phyloP scores from a whole-genome alignment of 2,888 invertebrate species.

The Caenorhabditis drosophilae region DNA sequence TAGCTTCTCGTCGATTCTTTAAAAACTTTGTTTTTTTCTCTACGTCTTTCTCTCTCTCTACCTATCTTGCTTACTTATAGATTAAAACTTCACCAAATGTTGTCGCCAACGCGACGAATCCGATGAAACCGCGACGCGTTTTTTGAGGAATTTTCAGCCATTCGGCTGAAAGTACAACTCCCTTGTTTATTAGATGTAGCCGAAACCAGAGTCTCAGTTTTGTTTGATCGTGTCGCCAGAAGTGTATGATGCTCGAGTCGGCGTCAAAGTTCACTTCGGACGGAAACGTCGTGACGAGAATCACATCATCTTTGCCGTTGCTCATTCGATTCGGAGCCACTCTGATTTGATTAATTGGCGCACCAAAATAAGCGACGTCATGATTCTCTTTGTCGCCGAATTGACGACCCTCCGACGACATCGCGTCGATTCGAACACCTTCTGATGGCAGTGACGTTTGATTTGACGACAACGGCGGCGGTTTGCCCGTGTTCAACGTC shows the following conservation, averaged over 20 bases:
- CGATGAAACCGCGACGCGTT: conserved; percentile 20
- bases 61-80: conserved; percentile 20
- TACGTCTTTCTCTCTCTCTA: too few species aligned
- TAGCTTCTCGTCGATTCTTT: conserved; percentile 14
- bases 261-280: conserved; percentile 18
- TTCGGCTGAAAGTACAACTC: conserved; percentile 21
- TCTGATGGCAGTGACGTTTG: not conserved
- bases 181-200: conserved; percentile 9
- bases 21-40: not conserved
- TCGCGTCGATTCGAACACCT: conserved; percentile 8
- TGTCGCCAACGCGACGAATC: conserved; percentile 36
- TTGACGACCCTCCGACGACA: not conserved
- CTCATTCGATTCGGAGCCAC: conserved; percentile 20
- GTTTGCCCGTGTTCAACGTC: not conserved
- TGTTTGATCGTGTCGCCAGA: conserved; percentile 15
- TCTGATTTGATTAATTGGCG: conserved; percentile 24
- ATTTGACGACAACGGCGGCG: not conserved
- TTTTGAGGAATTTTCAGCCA: conserved; percentile 32
- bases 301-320: conserved; percentile 17
- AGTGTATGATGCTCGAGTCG: conserved; percentile 22
- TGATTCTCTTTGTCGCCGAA: not conserved
- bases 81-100: conserved; percentile 38
- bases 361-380: conserved; percentile 24
- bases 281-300: conserved; percentile 26
- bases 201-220: conserved; percentile 10